Conservation (phyloP, 2,797 vertebrate species). For the Anableps anableps region DNA sequence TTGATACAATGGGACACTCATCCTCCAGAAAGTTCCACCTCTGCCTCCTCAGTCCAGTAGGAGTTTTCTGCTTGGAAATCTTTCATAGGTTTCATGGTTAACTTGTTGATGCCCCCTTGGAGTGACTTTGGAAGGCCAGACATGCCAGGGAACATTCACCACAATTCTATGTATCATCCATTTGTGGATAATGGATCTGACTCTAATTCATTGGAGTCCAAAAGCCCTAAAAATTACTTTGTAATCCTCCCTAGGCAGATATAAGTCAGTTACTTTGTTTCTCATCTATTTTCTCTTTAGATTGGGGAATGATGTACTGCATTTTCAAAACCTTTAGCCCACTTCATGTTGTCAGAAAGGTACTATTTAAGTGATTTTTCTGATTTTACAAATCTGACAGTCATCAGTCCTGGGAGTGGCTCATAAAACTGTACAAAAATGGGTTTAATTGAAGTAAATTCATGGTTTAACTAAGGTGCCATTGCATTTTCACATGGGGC, state of each 20-base stretch:
- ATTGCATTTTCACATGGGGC: background rate
- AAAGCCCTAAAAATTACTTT: background rate
- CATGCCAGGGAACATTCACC: background rate
- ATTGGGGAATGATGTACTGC: background rate
- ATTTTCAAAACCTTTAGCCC: no score
- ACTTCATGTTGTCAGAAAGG: no score
- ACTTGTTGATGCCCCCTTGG: background rate
- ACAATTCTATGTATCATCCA: background rate
- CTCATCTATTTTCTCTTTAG: background rate
- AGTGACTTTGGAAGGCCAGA: background rate
- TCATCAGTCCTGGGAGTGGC: background rate
- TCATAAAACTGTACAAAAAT: background rate
- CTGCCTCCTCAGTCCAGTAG: no score
- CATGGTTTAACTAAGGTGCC: background rate
- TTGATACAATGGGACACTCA: background rate
- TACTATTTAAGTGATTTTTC: no score
- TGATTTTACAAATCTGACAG: no score
- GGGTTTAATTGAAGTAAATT: background rate
- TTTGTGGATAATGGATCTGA: background rate
- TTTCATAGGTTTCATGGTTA: no score
- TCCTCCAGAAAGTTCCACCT: background rate
- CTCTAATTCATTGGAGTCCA: background rate
- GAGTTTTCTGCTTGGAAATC: no score
- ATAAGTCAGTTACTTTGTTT: background rate
- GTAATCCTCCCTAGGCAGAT: background rate